phyloP scores from a whole-genome alignment of 1,140 invertebrate genomes.

The Bombus picipes region DNA sequence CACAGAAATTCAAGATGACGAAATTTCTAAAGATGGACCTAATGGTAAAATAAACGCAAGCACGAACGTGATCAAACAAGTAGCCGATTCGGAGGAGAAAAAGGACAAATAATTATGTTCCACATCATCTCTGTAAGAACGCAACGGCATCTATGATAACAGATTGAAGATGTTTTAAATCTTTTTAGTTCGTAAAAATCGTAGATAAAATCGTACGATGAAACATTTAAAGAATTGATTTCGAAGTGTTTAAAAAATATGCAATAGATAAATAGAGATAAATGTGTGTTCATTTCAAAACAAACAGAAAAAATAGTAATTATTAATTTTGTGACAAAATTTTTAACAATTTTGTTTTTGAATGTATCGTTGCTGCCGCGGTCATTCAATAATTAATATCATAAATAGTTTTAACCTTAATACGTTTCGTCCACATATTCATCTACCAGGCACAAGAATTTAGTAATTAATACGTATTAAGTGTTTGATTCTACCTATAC shows the following conservation, averaged over 20 bases:
- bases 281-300: background rate
- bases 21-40: conserved; percentile 5
- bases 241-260: background rate
- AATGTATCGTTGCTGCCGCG: background rate
- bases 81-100: conserved; percentile 16
- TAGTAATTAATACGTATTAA: background rate
- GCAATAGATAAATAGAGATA: background rate
- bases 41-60: conserved; percentile 27
- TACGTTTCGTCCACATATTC: background rate
- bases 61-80: background rate
- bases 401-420: background rate
- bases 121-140: background rate
- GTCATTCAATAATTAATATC: background rate
- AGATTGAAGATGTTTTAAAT: conserved; percentile 19
- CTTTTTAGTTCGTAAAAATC: background rate
- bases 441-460: background rate
- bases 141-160: background rate
- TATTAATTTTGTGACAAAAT: background rate
- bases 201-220: no score
- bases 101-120: conserved; percentile 54
- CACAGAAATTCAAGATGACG: conserved; percentile 23
- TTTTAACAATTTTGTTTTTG: background rate
- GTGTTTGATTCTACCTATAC: background rate
- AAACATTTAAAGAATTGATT: background rate
- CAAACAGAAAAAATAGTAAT: background rate